A percentile compares a stretch with the other conserved stretches of the same genome.
Evolutionary conservation across 1,140 invertebrate species (phyloP).

Genomic region (Drosophila azteca): DNA sequence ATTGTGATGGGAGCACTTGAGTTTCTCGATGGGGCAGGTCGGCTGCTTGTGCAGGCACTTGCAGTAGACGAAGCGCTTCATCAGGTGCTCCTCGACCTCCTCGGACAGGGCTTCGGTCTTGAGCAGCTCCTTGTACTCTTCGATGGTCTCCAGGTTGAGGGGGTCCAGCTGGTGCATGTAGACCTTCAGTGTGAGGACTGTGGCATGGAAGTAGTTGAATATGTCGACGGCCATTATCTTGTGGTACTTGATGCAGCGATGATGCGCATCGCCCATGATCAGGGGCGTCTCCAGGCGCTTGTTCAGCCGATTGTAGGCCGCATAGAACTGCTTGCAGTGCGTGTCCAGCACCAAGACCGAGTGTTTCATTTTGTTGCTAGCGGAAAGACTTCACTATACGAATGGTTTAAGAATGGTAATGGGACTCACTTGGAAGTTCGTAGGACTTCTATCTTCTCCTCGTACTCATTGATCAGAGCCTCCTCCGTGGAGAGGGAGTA

Average conservation of each 20-base stretch:
- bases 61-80: conserved; percentile 54
- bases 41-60: conserved; percentile 37
- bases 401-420: background rate
- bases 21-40: conserved; percentile 57
- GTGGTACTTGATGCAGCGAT: conserved; percentile 46
- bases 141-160: conserved; percentile 57
- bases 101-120: conserved; percentile 32
- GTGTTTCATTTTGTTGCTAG: conserved; percentile 51
- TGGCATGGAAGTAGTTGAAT: conserved; percentile 60
- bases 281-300: conserved; percentile 54
- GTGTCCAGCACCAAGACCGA: conserved; percentile 29
- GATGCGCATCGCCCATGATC: conserved; percentile 56
- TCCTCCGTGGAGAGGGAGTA: conserved; percentile 69
- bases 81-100: conserved; percentile 58
- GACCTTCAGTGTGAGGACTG: conserved; percentile 59
- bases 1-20: conserved; percentile 44
- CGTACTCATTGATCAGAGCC: conserved; percentile 67
- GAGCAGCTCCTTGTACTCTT: conserved; percentile 61
- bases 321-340: conserved; percentile 56
- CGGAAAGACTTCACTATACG: too few relatives aligned
- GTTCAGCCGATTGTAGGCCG: conserved; percentile 42
- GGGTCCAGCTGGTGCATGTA: conserved; percentile 69
- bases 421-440: conserved; percentile 50
- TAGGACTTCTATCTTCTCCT: conserved; percentile 59
- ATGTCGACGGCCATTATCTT: conserved; percentile 65